Evolutionary conservation across 2,113 vertebrate species (phyloP), one percentile per base, ranked within the genome.

Genomic region (Solenodon paradoxus): DNA sequence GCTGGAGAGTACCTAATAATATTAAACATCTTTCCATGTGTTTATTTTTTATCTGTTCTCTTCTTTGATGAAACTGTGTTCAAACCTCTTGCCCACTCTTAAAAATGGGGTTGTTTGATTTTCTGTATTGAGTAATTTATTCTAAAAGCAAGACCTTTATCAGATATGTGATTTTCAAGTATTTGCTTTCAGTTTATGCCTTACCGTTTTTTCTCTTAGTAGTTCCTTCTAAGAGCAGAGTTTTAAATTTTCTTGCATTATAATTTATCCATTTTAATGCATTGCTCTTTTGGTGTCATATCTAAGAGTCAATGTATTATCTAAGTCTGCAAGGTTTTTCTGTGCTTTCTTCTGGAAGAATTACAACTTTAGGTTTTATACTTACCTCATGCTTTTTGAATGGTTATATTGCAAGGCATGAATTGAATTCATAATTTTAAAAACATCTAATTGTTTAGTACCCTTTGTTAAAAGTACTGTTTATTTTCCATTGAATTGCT

Each of bases 231-330:
- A 82, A 78, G 47, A 81, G 9, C 49, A 61, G 11, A 57, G 38
- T 81, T 93, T 83, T 57, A 49, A 35, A 53, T 92, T 72, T 81
- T 89, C 16, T 6, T 72, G 17, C 82, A 20, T 38, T 59, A 61
- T 64, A 93, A 53, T n/a, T 69, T 80, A 47, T 72, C n/a, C n/a
- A n/a, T 61, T 92, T 94, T 89, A 79, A 55, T 78, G n/a, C 17
- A 64, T 82, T 47, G 38, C 79, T 72, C 1, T 4, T 82, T 75
- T 74, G n/a, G 20, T 24, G 11, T 90, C 15, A 15, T 66, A 82
- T 64, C 16, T 81, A 47, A 89, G 47, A 92, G 49, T 57, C 45
- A 32, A 19, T 51, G 80, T 71, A 6, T 61, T 68, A 68, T 89
- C 9, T 10, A 82, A 38, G 32, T 11, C 16, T 85, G 9, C 30